Evolutionary conservation across 2,113 vertebrate species (phyloP), one percentile per base, ranked within the genome.

Genomic region (Cercopithecus mona): DNA sequence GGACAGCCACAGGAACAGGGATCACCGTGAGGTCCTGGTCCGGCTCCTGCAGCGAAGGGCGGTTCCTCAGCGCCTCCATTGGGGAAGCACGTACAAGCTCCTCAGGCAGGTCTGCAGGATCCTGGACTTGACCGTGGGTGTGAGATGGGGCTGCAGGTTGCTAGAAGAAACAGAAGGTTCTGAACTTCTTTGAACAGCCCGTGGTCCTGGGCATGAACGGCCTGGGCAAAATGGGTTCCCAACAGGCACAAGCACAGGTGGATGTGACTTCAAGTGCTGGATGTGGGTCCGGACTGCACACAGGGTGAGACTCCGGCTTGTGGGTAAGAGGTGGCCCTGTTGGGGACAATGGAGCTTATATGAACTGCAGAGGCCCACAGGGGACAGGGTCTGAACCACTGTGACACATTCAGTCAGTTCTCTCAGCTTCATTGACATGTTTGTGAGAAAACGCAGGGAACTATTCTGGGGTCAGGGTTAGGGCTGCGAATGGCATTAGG

Each of bases 41-140:
- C 0, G 3, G 3, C 40, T 85, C 55, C 38, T 1, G 4, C 0
- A 6, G 43, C 0, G 81, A 30, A 0, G 6, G 3, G 3, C 1
- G 8, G 17, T 8, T 70, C 27, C 5, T 43, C 20, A 94, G 32
- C 20, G 0, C 8, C 79, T 97, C 95, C 0, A 0, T 0, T 0
- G 95, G 43, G 97, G 97, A 12, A 97, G 97, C 2, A 0, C 0
- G 72, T 73, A 97, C 50, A 97, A 4, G 27, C 89, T 96, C 40
- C 9, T 27, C 5, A 97, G 70, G 84, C 96, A 97, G 23, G 50
- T 61, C n/a, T 92, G 40, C 76, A 97, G 92, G 35, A 97, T 4
- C 45, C 16, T 57, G 45, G 96, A 96, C 95, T 97, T 97, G 48
- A 97, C 57, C 87, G 1, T 0, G 16, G 96, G 95, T 7, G 72